phyloP scores from a whole-genome alignment of 2,113 vertebrate species.

The Romanogobio albipinnatus region DNA sequence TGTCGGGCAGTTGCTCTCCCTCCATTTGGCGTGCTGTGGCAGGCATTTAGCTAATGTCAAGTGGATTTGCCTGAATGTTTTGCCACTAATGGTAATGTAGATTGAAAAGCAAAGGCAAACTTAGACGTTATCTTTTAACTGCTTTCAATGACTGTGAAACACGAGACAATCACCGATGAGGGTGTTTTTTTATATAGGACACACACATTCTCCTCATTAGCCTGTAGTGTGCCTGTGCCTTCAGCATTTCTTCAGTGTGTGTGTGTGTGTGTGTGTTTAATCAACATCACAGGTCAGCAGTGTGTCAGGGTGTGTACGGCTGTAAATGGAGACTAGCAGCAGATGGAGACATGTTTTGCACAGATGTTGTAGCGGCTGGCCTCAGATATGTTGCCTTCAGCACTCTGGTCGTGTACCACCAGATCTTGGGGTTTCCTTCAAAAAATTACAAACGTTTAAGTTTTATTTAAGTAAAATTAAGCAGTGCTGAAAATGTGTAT shows the following conservation, averaged over 20 bases:
- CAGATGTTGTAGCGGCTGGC: slow-evolving; percentile 42
- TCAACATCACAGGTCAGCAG: slow-evolving; percentile 47
- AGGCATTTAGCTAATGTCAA: slow-evolving; percentile 28
- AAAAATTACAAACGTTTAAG: background rate
- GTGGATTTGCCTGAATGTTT: slow-evolving; percentile 25
- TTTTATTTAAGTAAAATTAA: slow-evolving; percentile 22
- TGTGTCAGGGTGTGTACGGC: slow-evolving; percentile 38
- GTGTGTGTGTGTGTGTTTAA: slow-evolving; percentile 24
- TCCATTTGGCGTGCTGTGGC: background rate
- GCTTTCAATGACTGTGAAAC: slow-evolving; percentile 1
- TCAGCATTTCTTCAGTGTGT: background rate
- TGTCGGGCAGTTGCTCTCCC: slow-evolving; percentile 21
- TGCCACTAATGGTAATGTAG: background rate
- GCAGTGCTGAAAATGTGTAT: background rate
- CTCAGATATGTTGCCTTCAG: slow-evolving; percentile 17
- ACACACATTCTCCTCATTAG: slow-evolving; percentile 3
- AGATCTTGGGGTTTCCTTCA: slow-evolving; percentile 17
- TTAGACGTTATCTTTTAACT: slow-evolving; percentile 12
- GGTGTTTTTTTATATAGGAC: background rate
- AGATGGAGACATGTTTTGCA: slow-evolving; percentile 43
- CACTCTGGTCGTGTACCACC: slow-evolving; percentile 14
- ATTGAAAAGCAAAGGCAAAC: slow-evolving; percentile 40
- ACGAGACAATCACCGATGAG: background rate
- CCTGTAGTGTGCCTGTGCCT: background rate
- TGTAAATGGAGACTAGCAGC: slow-evolving; percentile 19